These are phyloP conservation scores for Rallus limicola DNA, from an alignment of 2,113 vertebrate genomes.

Conservation along the genomic window DNA sequence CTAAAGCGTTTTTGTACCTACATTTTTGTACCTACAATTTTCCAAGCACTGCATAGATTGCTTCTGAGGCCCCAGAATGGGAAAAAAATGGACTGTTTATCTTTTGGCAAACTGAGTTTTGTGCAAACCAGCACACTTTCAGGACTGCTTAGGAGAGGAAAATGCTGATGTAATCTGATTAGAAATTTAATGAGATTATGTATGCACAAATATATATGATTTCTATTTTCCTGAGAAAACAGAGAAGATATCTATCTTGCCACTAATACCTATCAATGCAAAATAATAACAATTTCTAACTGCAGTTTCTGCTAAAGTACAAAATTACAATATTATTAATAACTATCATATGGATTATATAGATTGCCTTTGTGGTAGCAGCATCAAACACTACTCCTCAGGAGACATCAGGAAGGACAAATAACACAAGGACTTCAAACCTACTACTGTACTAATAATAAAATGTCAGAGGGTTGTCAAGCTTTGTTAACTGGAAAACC, in stretches of 20 bases:
- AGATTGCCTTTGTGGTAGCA: neutral
- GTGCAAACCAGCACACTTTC: neutral
- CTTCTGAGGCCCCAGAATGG: neutral
- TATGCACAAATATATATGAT: neutral
- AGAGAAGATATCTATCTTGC: neutral
- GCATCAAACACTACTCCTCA: neutral
- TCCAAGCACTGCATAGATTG: neutral
- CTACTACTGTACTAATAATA: neutral
- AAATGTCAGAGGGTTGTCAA: neutral
- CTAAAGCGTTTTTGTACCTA: neutral
- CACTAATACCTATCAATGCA: neutral
- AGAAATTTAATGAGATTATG: neutral
- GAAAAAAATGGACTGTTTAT: neutral
- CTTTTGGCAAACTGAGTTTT: neutral
- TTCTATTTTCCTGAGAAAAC: neutral
- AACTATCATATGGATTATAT: neutral
- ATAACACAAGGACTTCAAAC: neutral
- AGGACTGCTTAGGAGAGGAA: neutral
- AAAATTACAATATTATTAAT: neutral
- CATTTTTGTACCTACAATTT: neutral
- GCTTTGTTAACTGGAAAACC: too few species aligned
- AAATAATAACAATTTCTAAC: neutral
- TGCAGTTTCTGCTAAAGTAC: neutral
- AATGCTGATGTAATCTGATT: neutral
- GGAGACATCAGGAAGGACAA: neutral